Evolutionary conservation across 2,113 vertebrate genomes (phyloP), one percentile per base, ranked within the genome.

Genomic region (Crotalus tigris): DNA sequence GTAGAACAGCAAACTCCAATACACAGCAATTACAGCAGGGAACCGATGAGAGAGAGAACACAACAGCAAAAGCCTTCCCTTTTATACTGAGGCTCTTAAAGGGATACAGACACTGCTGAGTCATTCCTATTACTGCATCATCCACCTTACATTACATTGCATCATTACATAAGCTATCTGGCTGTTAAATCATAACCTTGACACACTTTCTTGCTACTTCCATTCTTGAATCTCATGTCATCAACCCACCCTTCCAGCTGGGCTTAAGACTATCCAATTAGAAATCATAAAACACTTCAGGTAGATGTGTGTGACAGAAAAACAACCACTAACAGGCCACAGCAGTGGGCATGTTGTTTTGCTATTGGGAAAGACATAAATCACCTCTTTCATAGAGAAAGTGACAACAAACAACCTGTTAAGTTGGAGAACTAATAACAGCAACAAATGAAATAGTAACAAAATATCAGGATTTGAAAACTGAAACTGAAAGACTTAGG

Each of bases 341-440:
- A 95, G 93, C 93, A 92, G 91, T 17, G 81, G 64, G 69, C 59
- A 92, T 91, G 61, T 46, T 88, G 21, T 53, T 90, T 85, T 94
- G 88, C 93, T 93, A 94, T 85, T 93, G 95, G 92, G 75, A 91
- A 39, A 59, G 90, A 86, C 61, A 86, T 61, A 53, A 91, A 89
- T 26, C 58, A 87, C 8, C 46, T 91, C n/a, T 91, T 91, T 75
- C 53, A 59, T 85, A 53, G 23, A 59, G 87, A 54, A 93, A 94
- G 59, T 53, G 44, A 89, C 49, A 64, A 75, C 85, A 59, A 24
- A 7, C 0, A 1, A 87, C 59, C 81, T 44, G 58, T 6, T 85
- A 57, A 88, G 19, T 93, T 96, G 0, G n/a, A 17, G 39, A 87
- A 5, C 15, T 51, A 10, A 0, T 81, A 81, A 44, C 75, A 81